Conservation (phyloP, 2,797 vertebrate genomes). For the Brachyrhaphis roseni region DNA sequence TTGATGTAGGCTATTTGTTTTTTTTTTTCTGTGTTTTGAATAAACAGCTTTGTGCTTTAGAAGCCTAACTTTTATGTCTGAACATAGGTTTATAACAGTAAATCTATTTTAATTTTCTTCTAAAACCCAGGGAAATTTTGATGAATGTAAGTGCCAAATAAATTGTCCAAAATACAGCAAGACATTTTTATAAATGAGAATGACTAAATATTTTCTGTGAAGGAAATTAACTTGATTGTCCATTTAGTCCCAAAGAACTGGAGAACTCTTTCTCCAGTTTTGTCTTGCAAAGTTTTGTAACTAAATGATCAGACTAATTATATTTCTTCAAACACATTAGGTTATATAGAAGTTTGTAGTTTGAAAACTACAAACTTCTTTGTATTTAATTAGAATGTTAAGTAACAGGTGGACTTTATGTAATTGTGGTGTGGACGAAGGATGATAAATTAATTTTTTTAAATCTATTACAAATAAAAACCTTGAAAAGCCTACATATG, state of each 20-base stretch:
- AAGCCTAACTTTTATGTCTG: neutral
- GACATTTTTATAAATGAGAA: neutral
- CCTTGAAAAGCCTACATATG: neutral
- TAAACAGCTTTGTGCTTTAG: neutral
- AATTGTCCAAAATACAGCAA: neutral
- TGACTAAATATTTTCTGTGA: neutral
- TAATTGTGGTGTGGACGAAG: neutral
- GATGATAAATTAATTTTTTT: neutral
- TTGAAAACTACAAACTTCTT: neutral
- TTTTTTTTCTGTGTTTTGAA: neutral
- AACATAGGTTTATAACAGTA: neutral
- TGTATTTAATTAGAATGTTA: neutral
- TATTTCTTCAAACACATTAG: too few species aligned
- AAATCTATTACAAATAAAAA: neutral
- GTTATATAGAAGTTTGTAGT: too few species aligned
- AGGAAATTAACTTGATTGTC: neutral
- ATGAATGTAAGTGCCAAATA: neutral
- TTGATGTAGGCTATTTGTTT: neutral
- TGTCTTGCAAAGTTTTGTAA: neutral
- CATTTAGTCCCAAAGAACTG: neutral
- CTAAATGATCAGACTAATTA: neutral
- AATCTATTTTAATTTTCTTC: neutral
- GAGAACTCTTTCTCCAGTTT: neutral
- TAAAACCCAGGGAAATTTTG: neutral
- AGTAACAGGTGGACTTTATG: neutral